A percentile compares a stretch with the other conserved stretches of the same genome.
These are phyloP conservation scores for Mellivora capensis DNA, from an alignment of 2,113 vertebrate genomes.

Conservation along the genomic window DNA sequence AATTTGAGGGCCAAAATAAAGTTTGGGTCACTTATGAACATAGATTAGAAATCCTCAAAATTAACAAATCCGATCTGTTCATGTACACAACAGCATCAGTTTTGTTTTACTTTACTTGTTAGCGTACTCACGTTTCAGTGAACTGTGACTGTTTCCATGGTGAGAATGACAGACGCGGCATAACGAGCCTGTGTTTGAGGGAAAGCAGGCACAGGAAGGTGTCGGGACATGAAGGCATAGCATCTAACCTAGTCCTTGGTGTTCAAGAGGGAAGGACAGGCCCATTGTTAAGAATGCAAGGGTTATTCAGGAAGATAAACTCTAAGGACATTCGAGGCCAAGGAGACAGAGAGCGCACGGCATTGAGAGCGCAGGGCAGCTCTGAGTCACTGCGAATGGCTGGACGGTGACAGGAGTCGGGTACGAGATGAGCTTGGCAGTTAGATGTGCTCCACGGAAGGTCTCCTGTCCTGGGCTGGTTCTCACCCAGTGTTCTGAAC, in stretches of 20 bases:
- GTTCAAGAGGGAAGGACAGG: background rate
- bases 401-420: background rate
- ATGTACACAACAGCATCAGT: no score
- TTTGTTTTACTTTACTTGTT: background rate
- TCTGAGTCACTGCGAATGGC: no score
- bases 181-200: background rate
- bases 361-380: fast-evolving
- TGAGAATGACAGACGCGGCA: background rate
- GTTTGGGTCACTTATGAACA: background rate
- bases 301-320: background rate
- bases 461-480: fast-evolving
- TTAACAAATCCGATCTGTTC: background rate
- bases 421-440: no score
- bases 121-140: background rate
- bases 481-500: background rate
- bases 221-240: background rate
- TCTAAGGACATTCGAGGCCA: background rate
- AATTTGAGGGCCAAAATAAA: background rate
- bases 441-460: background rate
- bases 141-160: background rate
- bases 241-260: background rate
- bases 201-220: background rate
- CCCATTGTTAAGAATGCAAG: background rate
- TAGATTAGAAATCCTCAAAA: background rate
- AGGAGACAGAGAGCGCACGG: background rate